Evolutionary conservation across 2,888 invertebrate species (phyloP), one percentile per base, ranked within the genome.

Genomic region (Platycheirus albimanus): DNA sequence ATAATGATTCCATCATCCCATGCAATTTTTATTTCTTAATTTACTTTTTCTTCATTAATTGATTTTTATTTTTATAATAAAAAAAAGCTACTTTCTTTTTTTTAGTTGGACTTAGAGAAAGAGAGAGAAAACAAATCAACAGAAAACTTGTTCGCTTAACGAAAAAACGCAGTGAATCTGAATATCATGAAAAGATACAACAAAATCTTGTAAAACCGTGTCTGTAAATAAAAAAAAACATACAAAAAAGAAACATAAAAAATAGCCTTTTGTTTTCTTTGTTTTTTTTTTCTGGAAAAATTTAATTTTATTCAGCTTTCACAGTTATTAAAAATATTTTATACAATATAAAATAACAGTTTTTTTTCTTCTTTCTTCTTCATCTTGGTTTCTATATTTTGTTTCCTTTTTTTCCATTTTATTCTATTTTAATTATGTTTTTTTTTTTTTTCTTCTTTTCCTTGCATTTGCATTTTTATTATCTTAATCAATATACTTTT

Each of bases 241-340:
- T 83, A 78, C 77, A 83, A 83, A 83, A 83, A 78, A 83, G 84
- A 85, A 84, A 84, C 80, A 80, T 84, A 84, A 75, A 84, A 75
- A 71, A 76, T 78, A 63, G 61, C 75, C 77, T 84, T 79, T 76
- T 77, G 69, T 67, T 76, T 71, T 70, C 70, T 72, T 63, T 64
- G 52, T 54, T 72, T 79, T 79, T 77, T 70, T 71, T 83, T 78
- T 83, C 77, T 67, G 70, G 74, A 75, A 83, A 77, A 79, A 87
- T 87, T 89, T 87, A 88, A 88, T 89, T 90, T 89, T 89, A 89
- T 89, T 90, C 89, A 90, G 90, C 90, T 90, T 90, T 90, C 90
- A 90, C 90, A 90, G 90, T 90, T 90, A 90, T 89, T 90, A 89
- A 90, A 90, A 90, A 90, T 89, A 89, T 88, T 89, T 89, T 89